Base-by-base conservation (phyloP, 2,113 vertebrate species). In the Alosa alosa region DNA sequence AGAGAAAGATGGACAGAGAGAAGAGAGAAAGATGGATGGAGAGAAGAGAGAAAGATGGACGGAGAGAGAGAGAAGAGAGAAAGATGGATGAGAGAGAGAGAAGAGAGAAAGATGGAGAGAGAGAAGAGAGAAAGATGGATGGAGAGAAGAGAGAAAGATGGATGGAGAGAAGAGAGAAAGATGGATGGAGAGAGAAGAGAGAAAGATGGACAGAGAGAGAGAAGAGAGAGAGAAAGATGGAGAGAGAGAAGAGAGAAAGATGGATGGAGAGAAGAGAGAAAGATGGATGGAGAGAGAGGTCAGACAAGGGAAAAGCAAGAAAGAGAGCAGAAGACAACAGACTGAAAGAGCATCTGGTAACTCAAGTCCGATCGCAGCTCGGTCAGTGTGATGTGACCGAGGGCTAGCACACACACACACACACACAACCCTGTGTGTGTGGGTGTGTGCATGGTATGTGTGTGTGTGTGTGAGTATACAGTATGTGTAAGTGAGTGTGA, bases 371-470 rank as follows among this genome's bases (percentile, higher is more conserved):
- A 78, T 78, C 13, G 31, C 72, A 36, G 72, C 72, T 78, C 11
- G 72, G 11, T 78, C 31, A 78, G 15, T 78, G 72, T 78, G 36
- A 78, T 78, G 13, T 78, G 72, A 39, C 72, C 25, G 1, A 15
- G 15, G 72, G 72, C 72, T 39, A 78, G 31, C 31, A 31, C 31
- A 31, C 31, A 31, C 31, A 31, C 31, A 31, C 31, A 31, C 31
- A 31, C 31, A 31, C 31, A 31, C 31, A 81, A 25, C 45, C 31
- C 18, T 50, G 81, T 57, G 13, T 36, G 49, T 83, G 18, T 83
- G 86, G 75, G 75, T 91, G 91, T 90, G 89, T 91, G 91, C n/a
- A n/a, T n/a, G n/a, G n/a, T n/a, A n/a, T 89, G 78, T 91, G 49
- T 68, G 47, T 49, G 75, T 81, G 84, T 90, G 82, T 9, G 68